Conservation (phyloP, 1,140 invertebrate species). For the Caenorhabditis briggsae region DNA sequence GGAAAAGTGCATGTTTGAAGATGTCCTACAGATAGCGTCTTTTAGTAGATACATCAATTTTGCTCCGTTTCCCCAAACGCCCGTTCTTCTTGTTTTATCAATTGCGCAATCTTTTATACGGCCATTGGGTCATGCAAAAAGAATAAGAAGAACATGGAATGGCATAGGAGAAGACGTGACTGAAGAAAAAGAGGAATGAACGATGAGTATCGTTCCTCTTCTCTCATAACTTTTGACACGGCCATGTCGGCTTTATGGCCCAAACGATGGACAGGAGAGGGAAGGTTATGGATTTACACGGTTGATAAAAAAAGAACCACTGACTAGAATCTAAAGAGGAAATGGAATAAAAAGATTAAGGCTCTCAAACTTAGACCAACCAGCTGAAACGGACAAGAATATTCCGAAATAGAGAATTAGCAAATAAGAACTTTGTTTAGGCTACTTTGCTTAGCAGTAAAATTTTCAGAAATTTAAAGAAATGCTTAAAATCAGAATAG, state of each 20-base stretch:
- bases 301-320: background rate
- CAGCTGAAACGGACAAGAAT: too few species aligned
- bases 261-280: background rate
- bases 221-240: conserved; percentile 53
- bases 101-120: conserved; percentile 47
- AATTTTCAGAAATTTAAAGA: too few species aligned
- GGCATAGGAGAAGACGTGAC: conserved; percentile 12
- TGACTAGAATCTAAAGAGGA: too few species aligned
- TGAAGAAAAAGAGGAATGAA: too few species aligned
- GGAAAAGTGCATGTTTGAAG: conserved; percentile 42
- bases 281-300: background rate
- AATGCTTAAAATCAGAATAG: too few species aligned
- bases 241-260: conserved; percentile 40
- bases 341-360: too few species aligned
- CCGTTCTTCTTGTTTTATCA: conserved; percentile 13
- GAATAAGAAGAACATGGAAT: conserved; percentile 18
- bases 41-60: conserved; percentile 35
- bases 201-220: background rate
- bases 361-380: too few species aligned
- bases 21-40: conserved; percentile 13
- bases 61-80: background rate
- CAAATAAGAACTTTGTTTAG: too few species aligned
- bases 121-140: conserved; percentile 15
- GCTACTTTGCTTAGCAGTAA: too few species aligned
- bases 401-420: too few species aligned